phyloP scores from a whole-genome alignment of 2,113 vertebrate genomes.

The Gymnorhina tibicen region DNA sequence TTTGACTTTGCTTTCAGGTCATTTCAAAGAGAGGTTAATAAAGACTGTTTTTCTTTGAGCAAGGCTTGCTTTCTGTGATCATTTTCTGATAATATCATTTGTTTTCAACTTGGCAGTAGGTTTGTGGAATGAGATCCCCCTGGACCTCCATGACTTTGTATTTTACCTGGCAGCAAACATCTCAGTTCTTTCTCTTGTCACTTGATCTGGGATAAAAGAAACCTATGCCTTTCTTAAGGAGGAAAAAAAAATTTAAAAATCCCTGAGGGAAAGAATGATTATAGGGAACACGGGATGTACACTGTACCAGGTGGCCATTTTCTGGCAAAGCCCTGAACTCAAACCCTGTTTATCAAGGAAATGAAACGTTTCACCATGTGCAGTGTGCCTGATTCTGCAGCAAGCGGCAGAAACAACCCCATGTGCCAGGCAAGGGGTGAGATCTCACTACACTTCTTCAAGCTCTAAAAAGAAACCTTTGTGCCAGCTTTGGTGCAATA shows the following conservation, averaged over 20 bases:
- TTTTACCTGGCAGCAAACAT: constrained; percentile 41
- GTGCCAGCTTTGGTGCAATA: not conserved
- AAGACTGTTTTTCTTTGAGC: constrained; percentile 5
- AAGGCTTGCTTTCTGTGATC: constrained; percentile 14
- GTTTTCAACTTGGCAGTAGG: constrained; percentile 35
- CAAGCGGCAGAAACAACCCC: not conserved
- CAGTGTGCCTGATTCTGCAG: not conserved
- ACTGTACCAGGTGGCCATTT: not conserved
- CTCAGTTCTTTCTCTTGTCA: constrained; percentile 51
- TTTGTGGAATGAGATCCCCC: constrained; percentile 10
- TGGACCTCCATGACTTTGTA: constrained; percentile 18
- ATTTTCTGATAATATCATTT: constrained; percentile 53
- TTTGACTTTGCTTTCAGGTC: constrained; percentile 38
- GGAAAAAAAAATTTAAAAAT: not conserved
- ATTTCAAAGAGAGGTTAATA: constrained; percentile 48
- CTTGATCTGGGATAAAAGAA: constrained; percentile 75
- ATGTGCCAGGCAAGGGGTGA: not conserved
- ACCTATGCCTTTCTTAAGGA: constrained; percentile 11
- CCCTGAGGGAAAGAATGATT: not conserved
- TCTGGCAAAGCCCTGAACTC: not conserved
- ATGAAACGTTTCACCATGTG: not conserved
- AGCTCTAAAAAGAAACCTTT: not conserved
- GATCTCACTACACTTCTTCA: not conserved
- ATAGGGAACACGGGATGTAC: not conserved
- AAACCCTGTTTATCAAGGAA: not conserved